Evolutionary conservation across 2,888 invertebrate species (phyloP), one percentile per base, ranked within the genome.

Genomic region (Conomelus anceps): DNA sequence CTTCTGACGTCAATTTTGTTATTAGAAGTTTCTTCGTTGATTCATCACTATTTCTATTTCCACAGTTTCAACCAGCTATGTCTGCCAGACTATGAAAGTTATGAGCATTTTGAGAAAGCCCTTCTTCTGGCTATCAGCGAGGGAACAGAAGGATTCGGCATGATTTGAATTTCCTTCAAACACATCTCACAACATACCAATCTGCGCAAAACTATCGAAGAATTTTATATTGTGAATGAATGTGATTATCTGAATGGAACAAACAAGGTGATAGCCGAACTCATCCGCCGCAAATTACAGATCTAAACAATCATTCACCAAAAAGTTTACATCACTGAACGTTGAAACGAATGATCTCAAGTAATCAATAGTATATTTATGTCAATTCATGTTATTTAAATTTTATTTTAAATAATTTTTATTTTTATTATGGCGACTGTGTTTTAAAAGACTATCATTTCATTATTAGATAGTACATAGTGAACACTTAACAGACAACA

Each of bases 51-150:
- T n/a, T n/a, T 63, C n/a, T 63, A 4, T 63, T 63, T 90, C 94
- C 94, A 22, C 94, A 97, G 97, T 94, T 98, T 98, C 94, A 99
- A 99, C 95, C 98, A 98, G 94, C 95, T 99, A 90, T 98, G 98
- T 94, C 94, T 99, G 92, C 98, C 98, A 23, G 98, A 98, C 94
- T 98, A 98, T 94, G 98, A 98, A 93, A 96, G 96, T 92, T 98
- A 98, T 94, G 98, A 98, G 93, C 97, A 97, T 92, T 97, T 99
- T 91, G 98, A 98, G 93, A 97, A 97, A 93, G 97, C 98, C 85
- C 94, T 99, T 89, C 95, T 98, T 20, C 94, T 98, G 93, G 98
- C 99, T 91, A 98, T 98, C 93, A 98, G 97, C 94, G 99, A 99
- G 94, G 98, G 98, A 85, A 97, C 97, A 41, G 98, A 98, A 94